Conservation (phyloP, 2,888 invertebrate genomes). For the Oscheius myriophilus region DNA sequence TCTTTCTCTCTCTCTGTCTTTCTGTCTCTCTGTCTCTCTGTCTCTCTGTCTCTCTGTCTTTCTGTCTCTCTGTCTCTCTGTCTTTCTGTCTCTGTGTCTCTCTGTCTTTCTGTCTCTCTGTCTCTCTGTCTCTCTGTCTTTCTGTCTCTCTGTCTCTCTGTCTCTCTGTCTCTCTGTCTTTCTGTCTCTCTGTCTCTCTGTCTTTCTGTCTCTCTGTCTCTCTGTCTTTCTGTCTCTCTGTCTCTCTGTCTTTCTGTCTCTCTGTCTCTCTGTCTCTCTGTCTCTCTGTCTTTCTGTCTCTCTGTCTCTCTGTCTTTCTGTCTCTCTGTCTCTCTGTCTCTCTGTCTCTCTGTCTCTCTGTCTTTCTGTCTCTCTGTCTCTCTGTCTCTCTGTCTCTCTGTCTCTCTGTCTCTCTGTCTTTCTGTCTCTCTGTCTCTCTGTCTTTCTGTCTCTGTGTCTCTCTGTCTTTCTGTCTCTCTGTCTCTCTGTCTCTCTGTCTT, state of each 20-base stretch:
- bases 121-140: background rate
- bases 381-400: background rate
- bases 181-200: slow-evolving; percentile 1
- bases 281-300: background rate
- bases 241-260: background rate
- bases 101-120: slow-evolving; percentile 1
- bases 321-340: background rate
- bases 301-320: background rate
- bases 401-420: background rate
- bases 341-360: background rate
- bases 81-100: background rate
- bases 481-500: background rate
- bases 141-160: slow-evolving; percentile 2
- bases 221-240: background rate
- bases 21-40: background rate
- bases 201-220: background rate
- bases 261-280: background rate
- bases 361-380: background rate
- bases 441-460: slow-evolving; percentile 1
- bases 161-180: background rate
- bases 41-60: background rate
- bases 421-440: background rate
- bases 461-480: background rate
- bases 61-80: background rate
- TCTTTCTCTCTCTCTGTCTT: background rate